These are phyloP conservation scores for Tympanoctomys barrerae DNA, from an alignment of 2,797 vertebrate genomes.

Conservation along the genomic window DNA sequence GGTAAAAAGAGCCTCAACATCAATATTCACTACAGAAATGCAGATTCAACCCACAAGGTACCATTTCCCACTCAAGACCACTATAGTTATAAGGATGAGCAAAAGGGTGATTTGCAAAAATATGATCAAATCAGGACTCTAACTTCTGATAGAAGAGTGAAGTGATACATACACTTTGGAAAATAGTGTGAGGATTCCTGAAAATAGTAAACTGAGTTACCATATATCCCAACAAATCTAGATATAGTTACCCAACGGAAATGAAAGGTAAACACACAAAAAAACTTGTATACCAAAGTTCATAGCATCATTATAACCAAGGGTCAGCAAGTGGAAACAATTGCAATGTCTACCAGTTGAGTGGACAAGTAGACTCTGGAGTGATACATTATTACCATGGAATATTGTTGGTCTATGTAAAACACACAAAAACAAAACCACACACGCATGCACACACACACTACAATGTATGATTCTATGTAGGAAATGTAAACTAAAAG, in stretches of 20 bases:
- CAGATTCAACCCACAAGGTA: background rate
- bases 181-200: background rate
- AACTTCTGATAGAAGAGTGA: background rate
- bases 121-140: background rate
- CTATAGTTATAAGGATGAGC: background rate
- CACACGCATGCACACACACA: background rate
- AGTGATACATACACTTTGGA: background rate
- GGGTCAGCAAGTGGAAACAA: background rate
- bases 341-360: background rate
- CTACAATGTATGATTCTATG: background rate
- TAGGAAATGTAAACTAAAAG: background rate
- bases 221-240: background rate
- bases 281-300: background rate
- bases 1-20: background rate
- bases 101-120: background rate
- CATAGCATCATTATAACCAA: background rate
- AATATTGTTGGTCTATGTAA: background rate
- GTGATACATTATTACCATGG: background rate
- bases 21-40: background rate
- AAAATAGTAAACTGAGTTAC: background rate
- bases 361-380: background rate
- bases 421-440: background rate
- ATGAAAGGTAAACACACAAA: background rate
- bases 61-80: background rate
- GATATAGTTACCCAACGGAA: background rate